These are phyloP conservation scores for Clarias fuscus DNA, from an alignment of 2,797 vertebrate genomes.

Conservation along the genomic window DNA sequence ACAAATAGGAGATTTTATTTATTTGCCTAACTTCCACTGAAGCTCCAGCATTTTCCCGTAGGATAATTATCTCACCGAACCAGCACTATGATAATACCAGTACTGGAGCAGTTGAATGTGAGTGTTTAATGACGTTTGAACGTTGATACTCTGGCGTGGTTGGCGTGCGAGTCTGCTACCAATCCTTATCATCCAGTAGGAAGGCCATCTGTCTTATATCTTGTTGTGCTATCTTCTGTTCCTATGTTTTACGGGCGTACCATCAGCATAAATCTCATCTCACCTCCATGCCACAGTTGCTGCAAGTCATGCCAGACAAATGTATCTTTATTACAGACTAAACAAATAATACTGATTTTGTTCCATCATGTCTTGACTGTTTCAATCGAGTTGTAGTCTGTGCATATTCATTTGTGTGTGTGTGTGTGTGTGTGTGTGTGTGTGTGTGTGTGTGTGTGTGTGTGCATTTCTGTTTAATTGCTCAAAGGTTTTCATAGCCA, in stretches of 20 bases:
- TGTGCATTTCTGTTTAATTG: too few species aligned
- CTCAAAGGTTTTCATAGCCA: not conserved
- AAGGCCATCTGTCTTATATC: not conserved
- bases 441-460: too few species aligned
- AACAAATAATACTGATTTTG: not conserved
- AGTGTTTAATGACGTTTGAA: not conserved
- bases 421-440: too few species aligned
- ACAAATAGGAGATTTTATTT: too few species aligned
- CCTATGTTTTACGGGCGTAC: not conserved
- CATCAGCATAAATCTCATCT: not conserved
- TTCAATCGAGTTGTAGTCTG: not conserved
- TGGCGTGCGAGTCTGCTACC: not conserved
- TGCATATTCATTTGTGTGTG: not conserved
- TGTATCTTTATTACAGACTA: not conserved
- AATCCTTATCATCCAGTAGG: not conserved
- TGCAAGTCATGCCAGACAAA: slow-evolving; percentile 2
- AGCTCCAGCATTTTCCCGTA: too few species aligned
- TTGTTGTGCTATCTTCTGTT: not conserved
- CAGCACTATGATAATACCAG: too few species aligned
- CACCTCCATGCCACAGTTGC: not conserved
- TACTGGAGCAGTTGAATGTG: not conserved
- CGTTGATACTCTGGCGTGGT: not conserved
- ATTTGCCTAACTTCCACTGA: too few species aligned
- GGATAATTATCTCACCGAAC: too few species aligned
- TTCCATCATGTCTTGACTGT: not conserved